Evolutionary conservation across 2,113 vertebrate genomes (phyloP).

Genomic region (Alethe diademata): DNA sequence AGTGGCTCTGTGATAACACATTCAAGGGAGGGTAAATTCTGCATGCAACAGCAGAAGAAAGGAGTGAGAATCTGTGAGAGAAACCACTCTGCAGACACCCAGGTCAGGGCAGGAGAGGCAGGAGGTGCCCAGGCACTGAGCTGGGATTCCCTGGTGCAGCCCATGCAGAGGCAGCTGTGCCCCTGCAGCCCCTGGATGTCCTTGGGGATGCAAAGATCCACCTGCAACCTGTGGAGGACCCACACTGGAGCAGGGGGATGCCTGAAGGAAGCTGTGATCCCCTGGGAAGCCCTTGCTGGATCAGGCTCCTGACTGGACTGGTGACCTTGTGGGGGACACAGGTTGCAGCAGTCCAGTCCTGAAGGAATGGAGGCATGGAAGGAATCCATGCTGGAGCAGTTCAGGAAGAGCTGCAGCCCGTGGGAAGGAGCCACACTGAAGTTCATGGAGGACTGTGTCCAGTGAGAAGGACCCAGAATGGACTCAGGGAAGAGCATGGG

Average conservation of each 20-base stretch:
- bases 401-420: neutral
- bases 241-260: neutral
- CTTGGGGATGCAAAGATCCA: neutral
- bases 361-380: too few species aligned
- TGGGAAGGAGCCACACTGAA: neutral
- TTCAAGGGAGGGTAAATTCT: neutral
- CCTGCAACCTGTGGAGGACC: neutral
- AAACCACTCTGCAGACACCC: neutral
- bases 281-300: accelerated
- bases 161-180: neutral
- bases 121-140: neutral
- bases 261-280: neutral
- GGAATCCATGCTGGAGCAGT: neutral
- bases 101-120: neutral
- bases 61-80: neutral
- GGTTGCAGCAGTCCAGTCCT: accelerated
- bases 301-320: neutral
- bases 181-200: neutral
- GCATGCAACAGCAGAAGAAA: neutral
- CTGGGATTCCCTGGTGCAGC: neutral
- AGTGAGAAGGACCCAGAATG: neutral
- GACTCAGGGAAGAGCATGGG: accelerated
- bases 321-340: neutral
- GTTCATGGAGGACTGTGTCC: too few species aligned
- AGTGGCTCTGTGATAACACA: neutral